phyloP scores from a whole-genome alignment of 2,888 invertebrate genomes.

The Lepidocyrtinus sp. region DNA sequence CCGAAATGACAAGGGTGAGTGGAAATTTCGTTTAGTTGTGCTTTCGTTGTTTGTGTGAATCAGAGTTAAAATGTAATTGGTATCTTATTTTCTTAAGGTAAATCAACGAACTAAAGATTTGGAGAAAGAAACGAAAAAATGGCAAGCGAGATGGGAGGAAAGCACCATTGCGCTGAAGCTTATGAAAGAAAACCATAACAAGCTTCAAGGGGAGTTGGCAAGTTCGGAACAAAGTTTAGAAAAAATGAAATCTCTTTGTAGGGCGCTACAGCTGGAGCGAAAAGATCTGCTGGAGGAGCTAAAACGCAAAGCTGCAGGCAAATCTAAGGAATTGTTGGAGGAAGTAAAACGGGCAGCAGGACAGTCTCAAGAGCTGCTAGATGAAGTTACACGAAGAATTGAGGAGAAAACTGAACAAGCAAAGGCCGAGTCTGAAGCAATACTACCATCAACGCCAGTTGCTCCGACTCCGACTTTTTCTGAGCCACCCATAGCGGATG shows the following conservation, averaged over 20 bases:
- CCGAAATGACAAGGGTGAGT: slow-evolving; percentile 67
- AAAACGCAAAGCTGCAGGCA: slow-evolving; percentile 29
- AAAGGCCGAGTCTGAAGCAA: not conserved
- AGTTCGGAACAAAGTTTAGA: slow-evolving; percentile 66
- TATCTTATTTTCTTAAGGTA: not conserved
- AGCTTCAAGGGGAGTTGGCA: slow-evolving; percentile 63
- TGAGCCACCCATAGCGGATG: too few relatives aligned
- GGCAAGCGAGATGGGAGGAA: slow-evolving; percentile 69
- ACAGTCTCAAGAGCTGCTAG: not conserved
- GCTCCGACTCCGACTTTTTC: too few relatives aligned
- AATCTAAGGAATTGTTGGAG: slow-evolving; percentile 8
- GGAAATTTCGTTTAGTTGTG: not conserved
- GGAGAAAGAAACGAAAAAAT: slow-evolving; percentile 66
- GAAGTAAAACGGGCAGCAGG: slow-evolving; percentile 12
- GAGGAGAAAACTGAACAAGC: not conserved
- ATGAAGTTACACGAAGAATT: not conserved
- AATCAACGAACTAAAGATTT: slow-evolving; percentile 65
- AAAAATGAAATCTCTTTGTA: slow-evolving; percentile 68
- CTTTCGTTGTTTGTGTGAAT: not conserved
- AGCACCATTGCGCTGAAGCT: slow-evolving; percentile 58
- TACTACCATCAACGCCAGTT: not conserved
- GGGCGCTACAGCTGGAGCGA: slow-evolving; percentile 67
- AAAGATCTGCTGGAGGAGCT: slow-evolving; percentile 65
- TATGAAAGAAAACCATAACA: slow-evolving; percentile 65
- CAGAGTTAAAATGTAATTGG: not conserved